Conservation (phyloP, 2,797 vertebrate genomes). For the Pachyuromys duprasi region DNA sequence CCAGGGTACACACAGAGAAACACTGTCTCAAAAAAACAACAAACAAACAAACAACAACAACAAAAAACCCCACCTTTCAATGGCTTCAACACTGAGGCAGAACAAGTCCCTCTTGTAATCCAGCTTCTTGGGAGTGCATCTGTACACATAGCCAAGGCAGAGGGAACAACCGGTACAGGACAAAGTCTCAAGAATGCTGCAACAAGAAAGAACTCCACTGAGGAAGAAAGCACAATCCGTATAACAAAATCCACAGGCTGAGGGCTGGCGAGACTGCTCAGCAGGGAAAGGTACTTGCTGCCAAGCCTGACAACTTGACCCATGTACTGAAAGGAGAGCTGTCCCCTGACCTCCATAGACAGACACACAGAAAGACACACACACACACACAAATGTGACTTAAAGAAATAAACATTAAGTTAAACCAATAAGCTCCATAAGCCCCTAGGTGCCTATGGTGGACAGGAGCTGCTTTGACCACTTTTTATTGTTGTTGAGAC, state of each 20-base stretch:
- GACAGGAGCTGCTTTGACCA: background rate
- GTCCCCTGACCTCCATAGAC: background rate
- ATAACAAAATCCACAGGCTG: background rate
- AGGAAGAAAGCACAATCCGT: background rate
- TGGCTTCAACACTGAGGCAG: slow-evolving; percentile 89
- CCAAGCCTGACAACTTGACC: background rate
- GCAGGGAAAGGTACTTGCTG: background rate
- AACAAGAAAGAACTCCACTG: background rate
- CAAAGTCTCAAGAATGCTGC: slow-evolving; percentile 90
- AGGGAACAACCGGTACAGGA: slow-evolving; percentile 90
- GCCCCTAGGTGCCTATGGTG: background rate
- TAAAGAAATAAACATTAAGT: background rate
- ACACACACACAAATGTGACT: background rate
- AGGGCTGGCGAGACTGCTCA: background rate
- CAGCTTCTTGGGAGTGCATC: slow-evolving; percentile 91
- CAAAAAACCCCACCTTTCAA: slow-evolving; percentile 88
- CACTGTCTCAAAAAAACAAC: no score
- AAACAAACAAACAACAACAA: no score
- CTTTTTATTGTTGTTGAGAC: background rate
- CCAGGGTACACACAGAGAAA: no score
- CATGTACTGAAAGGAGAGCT: background rate
- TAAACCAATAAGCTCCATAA: background rate
- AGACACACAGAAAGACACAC: background rate
- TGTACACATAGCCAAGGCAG: slow-evolving; percentile 90
- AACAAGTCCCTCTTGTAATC: slow-evolving; percentile 93